phyloP scores from a whole-genome alignment of 2,888 invertebrate species.

The Rotaria socialis region DNA sequence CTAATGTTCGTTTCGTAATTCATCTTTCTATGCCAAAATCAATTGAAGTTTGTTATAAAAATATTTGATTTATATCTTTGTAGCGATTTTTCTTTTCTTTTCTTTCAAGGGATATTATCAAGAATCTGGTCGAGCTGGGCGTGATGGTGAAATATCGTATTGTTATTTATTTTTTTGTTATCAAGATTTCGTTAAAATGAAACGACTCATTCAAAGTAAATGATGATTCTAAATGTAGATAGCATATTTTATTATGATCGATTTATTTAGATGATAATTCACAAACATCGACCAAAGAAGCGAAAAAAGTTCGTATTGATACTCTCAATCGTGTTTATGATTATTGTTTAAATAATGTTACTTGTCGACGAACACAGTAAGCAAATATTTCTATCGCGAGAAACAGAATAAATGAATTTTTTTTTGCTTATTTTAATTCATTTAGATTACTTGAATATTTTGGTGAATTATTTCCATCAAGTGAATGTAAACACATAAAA shows the following conservation, averaged over 20 bases:
- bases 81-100: too few species aligned
- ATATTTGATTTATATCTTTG: too few species aligned
- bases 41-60: slow-evolving; percentile 9
- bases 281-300: background rate
- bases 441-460: slow-evolving; percentile 75
- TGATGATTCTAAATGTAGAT: background rate
- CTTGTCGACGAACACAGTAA: slow-evolving; percentile 74
- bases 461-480: slow-evolving; percentile 67
- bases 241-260: background rate
- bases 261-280: background rate
- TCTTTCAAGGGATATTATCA: slow-evolving; percentile 39
- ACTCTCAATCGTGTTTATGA: slow-evolving; percentile 82
- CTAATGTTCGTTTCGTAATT: slow-evolving; percentile 53
- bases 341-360: slow-evolving; percentile 84
- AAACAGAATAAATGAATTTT: background rate
- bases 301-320: slow-evolving; percentile 62
- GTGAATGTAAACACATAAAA: slow-evolving; percentile 25
- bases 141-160: slow-evolving; percentile 77
- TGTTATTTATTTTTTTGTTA: slow-evolving; percentile 86
- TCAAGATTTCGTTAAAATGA: slow-evolving; percentile 63
- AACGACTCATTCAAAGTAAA: slow-evolving; percentile 29
- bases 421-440: background rate
- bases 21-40: slow-evolving; percentile 46
- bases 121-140: slow-evolving; percentile 50
- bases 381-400: too few species aligned